Evolutionary conservation across 2,797 vertebrate genomes (phyloP).

Genomic region (Pelobates cultripes): DNA sequence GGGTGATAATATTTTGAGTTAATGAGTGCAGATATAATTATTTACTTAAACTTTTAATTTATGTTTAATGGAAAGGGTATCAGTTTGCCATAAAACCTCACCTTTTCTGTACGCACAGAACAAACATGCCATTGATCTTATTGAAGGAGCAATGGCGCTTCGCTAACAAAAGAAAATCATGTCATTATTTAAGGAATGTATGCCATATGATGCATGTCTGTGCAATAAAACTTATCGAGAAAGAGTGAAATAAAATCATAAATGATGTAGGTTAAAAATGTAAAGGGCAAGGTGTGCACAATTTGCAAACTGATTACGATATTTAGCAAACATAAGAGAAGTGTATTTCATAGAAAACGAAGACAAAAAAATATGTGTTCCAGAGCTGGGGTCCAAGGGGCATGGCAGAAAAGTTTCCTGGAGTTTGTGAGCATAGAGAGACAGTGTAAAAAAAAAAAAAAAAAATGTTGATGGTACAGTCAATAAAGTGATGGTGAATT

Average conservation of each 20-base stretch:
- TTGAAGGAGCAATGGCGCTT: not conserved
- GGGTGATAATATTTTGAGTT: slow-evolving; percentile 30
- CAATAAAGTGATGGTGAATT: no score
- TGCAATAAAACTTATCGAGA: not conserved
- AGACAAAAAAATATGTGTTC: no score
- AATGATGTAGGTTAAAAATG: not conserved
- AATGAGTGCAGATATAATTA: slow-evolving; percentile 40
- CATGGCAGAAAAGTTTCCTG: no score
- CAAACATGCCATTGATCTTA: slow-evolving; percentile 25
- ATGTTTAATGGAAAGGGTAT: slow-evolving; percentile 46
- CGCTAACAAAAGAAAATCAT: not conserved
- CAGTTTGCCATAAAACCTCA: slow-evolving; percentile 40
- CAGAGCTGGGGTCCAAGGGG: no score
- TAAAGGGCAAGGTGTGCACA: no score
- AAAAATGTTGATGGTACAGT: not conserved
- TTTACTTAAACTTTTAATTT: slow-evolving; percentile 40
- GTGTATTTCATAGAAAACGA: no score
- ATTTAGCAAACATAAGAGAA: no score
- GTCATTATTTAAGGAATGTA: not conserved
- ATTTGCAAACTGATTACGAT: no score
- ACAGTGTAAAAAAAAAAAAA: not conserved
- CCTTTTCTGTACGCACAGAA: not conserved
- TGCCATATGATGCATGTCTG: not conserved
- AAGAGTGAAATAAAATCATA: not conserved
- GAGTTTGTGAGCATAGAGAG: no score